Evolutionary conservation across 2,888 invertebrate genomes (phyloP).

Genomic region (Fissipunctia ypsillon): DNA sequence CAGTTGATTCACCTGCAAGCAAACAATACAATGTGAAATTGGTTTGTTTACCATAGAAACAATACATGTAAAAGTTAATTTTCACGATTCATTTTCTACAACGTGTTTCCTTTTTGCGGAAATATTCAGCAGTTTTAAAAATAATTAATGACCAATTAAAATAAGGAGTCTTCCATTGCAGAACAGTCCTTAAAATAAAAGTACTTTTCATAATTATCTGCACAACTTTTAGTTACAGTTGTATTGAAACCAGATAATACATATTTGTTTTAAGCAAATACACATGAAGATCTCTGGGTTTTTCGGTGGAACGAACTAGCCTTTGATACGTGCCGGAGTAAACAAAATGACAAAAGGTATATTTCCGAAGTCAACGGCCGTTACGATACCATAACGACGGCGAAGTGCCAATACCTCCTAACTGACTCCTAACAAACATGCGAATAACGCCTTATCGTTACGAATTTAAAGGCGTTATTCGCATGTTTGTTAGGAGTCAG

Average conservation of each 20-base stretch:
- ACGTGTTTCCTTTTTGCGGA: background rate
- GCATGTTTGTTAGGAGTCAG: no score
- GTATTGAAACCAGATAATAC: no score
- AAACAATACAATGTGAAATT: constrained; percentile 3
- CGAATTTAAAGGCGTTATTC: no score
- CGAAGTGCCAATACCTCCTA: no score
- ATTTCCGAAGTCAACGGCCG: background rate
- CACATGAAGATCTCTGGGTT: background rate
- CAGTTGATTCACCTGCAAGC: constrained; percentile 94
- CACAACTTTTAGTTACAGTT: background rate
- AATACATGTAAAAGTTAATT: background rate
- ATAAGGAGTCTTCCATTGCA: background rate
- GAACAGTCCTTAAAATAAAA: background rate
- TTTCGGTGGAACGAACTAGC: background rate
- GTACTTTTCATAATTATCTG: background rate
- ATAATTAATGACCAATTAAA: background rate
- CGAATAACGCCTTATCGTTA: no score
- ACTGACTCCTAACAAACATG: no score
- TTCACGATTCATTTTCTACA: background rate
- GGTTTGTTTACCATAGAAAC: background rate
- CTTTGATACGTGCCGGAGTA: background rate
- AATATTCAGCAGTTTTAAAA: background rate
- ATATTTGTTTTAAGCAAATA: background rate
- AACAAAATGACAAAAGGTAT: background rate
- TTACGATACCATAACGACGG: constrained; percentile 4